Conservation (phyloP, 2,888 invertebrate species). For the Sinohyriopsis cumingii region DNA sequence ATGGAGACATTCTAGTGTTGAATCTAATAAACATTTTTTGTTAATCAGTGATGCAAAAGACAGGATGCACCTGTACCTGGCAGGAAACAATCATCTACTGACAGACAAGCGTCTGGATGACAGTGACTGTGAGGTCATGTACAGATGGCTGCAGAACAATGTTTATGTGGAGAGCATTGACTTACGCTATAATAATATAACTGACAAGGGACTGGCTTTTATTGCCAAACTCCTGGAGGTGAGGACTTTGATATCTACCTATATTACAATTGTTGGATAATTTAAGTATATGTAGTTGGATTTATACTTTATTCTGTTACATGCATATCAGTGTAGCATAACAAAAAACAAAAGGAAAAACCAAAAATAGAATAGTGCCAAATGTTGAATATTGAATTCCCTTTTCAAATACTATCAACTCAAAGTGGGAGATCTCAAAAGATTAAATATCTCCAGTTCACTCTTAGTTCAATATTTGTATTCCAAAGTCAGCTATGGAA, state of each 20-base stretch:
- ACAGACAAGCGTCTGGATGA: conserved; percentile 60
- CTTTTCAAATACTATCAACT: too few relatives aligned
- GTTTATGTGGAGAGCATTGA: conserved; percentile 63
- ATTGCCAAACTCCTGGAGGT: conserved; percentile 65
- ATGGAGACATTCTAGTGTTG: too few relatives aligned
- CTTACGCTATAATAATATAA: conserved; percentile 69
- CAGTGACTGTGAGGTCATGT: conserved; percentile 57
- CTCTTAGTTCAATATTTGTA: too few relatives aligned
- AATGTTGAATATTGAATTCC: too few relatives aligned
- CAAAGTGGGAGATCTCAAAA: too few relatives aligned
- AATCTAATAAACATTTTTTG: too few relatives aligned
- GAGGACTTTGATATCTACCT: background rate
- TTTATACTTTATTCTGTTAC: background rate
- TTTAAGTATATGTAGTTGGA: background rate
- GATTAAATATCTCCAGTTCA: too few relatives aligned
- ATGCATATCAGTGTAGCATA: too few relatives aligned
- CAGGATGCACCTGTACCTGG: conserved; percentile 57
- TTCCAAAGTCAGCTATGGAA: too few relatives aligned
- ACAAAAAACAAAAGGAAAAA: too few relatives aligned
- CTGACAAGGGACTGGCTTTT: conserved; percentile 63
- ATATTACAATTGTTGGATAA: too few relatives aligned
- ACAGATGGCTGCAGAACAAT: conserved; percentile 60
- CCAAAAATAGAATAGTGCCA: too few relatives aligned
- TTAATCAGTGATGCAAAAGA: conserved; percentile 50
- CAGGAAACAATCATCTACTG: conserved; percentile 66